Conservation (phyloP, 2,888 invertebrate genomes). For the Lymantria dispar region DNA sequence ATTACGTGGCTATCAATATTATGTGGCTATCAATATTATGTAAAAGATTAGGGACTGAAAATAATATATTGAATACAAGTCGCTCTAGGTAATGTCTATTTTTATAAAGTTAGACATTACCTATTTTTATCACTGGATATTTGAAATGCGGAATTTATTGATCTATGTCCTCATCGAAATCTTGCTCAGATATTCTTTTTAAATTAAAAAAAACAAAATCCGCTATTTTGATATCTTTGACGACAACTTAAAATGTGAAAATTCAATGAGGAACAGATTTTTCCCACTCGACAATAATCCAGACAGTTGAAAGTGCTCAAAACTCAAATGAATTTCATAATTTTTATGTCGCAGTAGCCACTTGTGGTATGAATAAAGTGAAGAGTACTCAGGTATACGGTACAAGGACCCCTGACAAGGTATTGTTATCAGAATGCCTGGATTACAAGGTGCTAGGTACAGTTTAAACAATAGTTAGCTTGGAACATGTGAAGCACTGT, state of each 20-base stretch:
- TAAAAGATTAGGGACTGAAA: too few relatives aligned
- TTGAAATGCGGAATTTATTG: too few relatives aligned
- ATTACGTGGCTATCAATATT: too few relatives aligned
- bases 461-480: neutral
- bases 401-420: neutral
- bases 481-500: neutral
- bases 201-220: too few relatives aligned
- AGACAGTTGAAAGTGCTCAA: neutral
- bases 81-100: too few relatives aligned
- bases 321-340: neutral
- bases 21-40: too few relatives aligned
- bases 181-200: too few relatives aligned
- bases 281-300: neutral
- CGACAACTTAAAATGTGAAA: neutral
- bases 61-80: too few relatives aligned
- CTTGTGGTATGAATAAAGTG: neutral
- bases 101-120: too few relatives aligned
- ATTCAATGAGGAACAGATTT: neutral
- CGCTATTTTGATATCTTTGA: too few relatives aligned
- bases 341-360: conserved; percentile 1
- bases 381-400: neutral
- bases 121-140: too few relatives aligned
- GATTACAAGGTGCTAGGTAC: neutral
- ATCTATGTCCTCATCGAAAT: too few relatives aligned
- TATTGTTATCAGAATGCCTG: neutral